phyloP scores from a whole-genome alignment of 2,888 invertebrate genomes.

The Plebejus melissa region DNA sequence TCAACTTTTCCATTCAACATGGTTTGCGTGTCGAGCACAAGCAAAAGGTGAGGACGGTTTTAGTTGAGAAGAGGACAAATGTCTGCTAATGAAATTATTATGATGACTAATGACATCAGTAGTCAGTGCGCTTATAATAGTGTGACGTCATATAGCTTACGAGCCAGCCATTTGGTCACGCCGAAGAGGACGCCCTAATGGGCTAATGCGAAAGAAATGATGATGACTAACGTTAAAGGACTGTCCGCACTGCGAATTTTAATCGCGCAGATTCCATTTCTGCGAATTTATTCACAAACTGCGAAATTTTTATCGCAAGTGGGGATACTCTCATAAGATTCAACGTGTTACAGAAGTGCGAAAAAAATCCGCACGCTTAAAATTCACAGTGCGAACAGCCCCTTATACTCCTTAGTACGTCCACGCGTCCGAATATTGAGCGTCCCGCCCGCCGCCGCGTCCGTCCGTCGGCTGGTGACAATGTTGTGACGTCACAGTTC shows the following conservation, averaged over 20 bases:
- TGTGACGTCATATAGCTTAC: background rate
- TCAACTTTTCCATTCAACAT: background rate
- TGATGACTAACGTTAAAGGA: too few relatives aligned
- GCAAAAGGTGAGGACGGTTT: background rate
- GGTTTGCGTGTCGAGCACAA: background rate
- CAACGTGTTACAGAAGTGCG: too few relatives aligned
- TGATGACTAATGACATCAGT: background rate
- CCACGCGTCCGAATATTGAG: slow-evolving; percentile 17
- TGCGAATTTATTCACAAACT: too few relatives aligned
- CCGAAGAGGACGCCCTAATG: too few relatives aligned
- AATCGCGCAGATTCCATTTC: too few relatives aligned
- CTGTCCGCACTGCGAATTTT: too few relatives aligned
- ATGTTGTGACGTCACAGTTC: background rate
- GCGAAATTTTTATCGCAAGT: too few relatives aligned
- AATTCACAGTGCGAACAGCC: too few relatives aligned
- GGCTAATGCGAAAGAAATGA: too few relatives aligned
- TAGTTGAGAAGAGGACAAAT: slow-evolving; percentile 77
- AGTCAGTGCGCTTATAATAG: background rate
- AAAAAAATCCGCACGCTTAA: too few relatives aligned
- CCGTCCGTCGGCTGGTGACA: slow-evolving; percentile 90
- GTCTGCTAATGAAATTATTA: slow-evolving; percentile 80
- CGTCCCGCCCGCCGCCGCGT: slow-evolving; percentile 90
- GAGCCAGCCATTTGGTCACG: background rate
- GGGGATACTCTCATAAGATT: too few relatives aligned
- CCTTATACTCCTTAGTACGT: background rate